phyloP scores from a whole-genome alignment of 2,888 invertebrate species.

The Auanema freiburgensis region DNA sequence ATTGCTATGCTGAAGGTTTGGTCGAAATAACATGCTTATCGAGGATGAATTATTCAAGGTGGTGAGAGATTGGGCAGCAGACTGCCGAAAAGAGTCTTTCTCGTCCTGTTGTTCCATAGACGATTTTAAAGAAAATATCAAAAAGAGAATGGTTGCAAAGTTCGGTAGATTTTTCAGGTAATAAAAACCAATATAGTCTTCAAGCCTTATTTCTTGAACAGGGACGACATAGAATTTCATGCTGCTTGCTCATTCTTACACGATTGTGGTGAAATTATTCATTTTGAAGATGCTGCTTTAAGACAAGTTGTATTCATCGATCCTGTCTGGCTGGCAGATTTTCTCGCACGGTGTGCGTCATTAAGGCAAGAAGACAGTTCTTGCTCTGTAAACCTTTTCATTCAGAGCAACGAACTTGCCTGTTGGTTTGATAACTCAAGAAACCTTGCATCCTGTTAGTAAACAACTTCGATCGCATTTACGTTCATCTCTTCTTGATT shows the following conservation, averaged over 20 bases:
- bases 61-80: slow-evolving; percentile 70
- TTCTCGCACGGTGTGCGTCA: slow-evolving; percentile 92
- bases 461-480: slow-evolving; percentile 22
- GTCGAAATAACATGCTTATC: neutral
- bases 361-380: slow-evolving; percentile 74
- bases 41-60: slow-evolving; percentile 20
- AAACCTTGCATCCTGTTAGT: slow-evolving; percentile 30
- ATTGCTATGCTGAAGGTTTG: slow-evolving; percentile 86
- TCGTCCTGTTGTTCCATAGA: slow-evolving; percentile 77
- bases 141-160: slow-evolving; percentile 43
- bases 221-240: slow-evolving; percentile 81
- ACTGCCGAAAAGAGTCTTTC: slow-evolving; percentile 68
- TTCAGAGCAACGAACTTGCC: slow-evolving; percentile 27
- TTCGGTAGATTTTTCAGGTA: slow-evolving; percentile 66
- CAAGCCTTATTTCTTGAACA: slow-evolving; percentile 71
- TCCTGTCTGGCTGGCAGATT: slow-evolving; percentile 98
- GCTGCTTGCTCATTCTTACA: slow-evolving; percentile 96
- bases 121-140: slow-evolving; percentile 71
- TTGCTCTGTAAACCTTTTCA: neutral
- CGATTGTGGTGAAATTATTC: slow-evolving; percentile 70
- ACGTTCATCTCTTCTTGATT: slow-evolving; percentile 25
- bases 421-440: slow-evolving; percentile 31
- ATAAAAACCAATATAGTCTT: slow-evolving; percentile 42
- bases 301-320: slow-evolving; percentile 93
- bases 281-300: slow-evolving; percentile 77